phyloP scores from a whole-genome alignment of 1,140 invertebrate genomes.

The Drosophila littoralis region DNA sequence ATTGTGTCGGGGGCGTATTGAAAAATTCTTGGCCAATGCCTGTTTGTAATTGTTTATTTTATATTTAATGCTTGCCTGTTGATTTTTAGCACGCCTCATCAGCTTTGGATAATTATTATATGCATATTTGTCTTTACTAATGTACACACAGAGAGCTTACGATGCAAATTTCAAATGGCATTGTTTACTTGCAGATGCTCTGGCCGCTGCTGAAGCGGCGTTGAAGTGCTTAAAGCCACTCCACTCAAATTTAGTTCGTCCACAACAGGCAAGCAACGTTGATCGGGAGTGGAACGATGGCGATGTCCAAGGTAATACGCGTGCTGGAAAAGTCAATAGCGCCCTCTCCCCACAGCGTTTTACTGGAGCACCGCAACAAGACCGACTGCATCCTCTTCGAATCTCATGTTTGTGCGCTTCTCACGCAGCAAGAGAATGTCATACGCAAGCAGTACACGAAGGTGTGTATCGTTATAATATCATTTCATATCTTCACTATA shows the following conservation, averaged over 20 bases:
- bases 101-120: slow-evolving; percentile 18
- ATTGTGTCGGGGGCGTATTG: slow-evolving; percentile 55
- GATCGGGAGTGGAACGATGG: slow-evolving; percentile 86
- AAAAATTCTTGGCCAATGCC: slow-evolving; percentile 44
- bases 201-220: slow-evolving; percentile 29
- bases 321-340: slow-evolving; percentile 94
- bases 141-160: slow-evolving; percentile 17
- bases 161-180: slow-evolving; percentile 30
- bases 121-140: slow-evolving; percentile 21
- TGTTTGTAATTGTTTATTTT: slow-evolving; percentile 49
- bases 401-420: slow-evolving; percentile 91
- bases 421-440: slow-evolving; percentile 92
- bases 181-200: slow-evolving; percentile 55
- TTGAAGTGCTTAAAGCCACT: slow-evolving; percentile 26
- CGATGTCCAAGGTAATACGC: slow-evolving; percentile 96
- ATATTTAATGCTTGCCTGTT: slow-evolving; percentile 55
- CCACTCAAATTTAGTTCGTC: slow-evolving; percentile 29
- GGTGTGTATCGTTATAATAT: slow-evolving; percentile 82
- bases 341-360: slow-evolving; percentile 94
- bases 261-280: not conserved
- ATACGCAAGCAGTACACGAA: slow-evolving; percentile 95
- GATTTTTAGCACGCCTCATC: slow-evolving; percentile 50
- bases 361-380: slow-evolving; percentile 94
- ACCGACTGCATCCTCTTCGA: slow-evolving; percentile 94
- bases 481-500: too few species aligned